Percentiles rank a stretch among this genome's conserved stretches.
phyloP scores from a whole-genome alignment of 2,113 vertebrate species.

The Salminus brasiliensis region DNA sequence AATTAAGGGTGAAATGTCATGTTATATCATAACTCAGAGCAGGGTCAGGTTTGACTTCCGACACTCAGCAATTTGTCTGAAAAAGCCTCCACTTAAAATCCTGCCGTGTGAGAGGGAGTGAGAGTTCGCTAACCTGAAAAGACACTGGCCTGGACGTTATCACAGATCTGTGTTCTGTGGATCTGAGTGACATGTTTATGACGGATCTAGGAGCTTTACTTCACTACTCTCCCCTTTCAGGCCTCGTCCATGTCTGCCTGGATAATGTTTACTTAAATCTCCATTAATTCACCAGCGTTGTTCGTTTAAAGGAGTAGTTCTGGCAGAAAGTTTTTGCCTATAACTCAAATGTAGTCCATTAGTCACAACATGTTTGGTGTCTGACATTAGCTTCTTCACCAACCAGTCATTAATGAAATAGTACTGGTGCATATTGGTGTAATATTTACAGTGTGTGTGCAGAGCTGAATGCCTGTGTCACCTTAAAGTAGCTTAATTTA shows the following conservation, averaged over 20 bases:
- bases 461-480: too few species aligned
- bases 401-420: neutral
- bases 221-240: constrained; percentile 10
- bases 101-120: neutral
- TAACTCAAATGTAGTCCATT: too few species aligned
- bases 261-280: neutral
- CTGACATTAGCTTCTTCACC: neutral
- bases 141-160: neutral
- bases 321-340: neutral
- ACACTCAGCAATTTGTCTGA: neutral
- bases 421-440: too few species aligned
- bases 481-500: too few species aligned
- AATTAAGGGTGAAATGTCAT: neutral
- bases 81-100: neutral
- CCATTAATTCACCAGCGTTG: neutral
- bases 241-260: neutral
- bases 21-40: neutral
- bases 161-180: neutral
- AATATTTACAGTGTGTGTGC: too few species aligned
- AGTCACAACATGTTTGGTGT: neutral
- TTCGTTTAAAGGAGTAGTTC: neutral
- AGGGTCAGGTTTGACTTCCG: neutral
- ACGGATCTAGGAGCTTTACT: neutral
- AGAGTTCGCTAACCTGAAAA: neutral
- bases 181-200: neutral